phyloP scores from a whole-genome alignment of 2,888 invertebrate genomes.

The Urechis unicinctus region DNA sequence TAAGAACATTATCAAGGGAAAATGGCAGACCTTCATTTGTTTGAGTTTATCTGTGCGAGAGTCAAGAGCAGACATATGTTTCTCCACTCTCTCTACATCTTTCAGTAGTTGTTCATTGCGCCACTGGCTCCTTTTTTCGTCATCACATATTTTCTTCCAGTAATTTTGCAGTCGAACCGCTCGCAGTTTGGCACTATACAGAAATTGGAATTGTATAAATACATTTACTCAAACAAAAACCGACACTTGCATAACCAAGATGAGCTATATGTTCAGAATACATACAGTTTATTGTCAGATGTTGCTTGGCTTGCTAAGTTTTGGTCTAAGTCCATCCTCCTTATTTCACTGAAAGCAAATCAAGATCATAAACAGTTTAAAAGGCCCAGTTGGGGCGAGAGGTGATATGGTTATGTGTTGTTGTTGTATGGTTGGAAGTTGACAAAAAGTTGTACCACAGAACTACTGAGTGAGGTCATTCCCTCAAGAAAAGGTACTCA shows the following conservation, averaged over 20 bases:
- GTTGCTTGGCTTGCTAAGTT: not conserved
- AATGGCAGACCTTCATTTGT: constrained; percentile 31
- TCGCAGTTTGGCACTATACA: constrained; percentile 24
- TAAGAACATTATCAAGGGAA: too few relatives aligned
- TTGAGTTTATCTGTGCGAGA: constrained; percentile 36
- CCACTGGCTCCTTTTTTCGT: constrained; percentile 38
- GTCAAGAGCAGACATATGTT: constrained; percentile 30
- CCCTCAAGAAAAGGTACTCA: too few relatives aligned
- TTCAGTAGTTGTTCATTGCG: constrained; percentile 38
- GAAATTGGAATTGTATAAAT: not conserved
- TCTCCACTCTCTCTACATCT: constrained; percentile 40
- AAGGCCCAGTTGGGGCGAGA: too few relatives aligned
- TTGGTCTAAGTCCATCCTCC: not conserved
- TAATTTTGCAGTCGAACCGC: constrained; percentile 39
- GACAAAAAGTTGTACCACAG: too few relatives aligned
- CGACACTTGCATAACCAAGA: too few relatives aligned
- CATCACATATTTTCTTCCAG: constrained; percentile 46
- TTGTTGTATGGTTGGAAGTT: too few relatives aligned
- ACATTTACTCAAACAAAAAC: too few relatives aligned
- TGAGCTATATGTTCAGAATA: too few relatives aligned
- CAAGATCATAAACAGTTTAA: not conserved
- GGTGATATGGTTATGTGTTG: too few relatives aligned
- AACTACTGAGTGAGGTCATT: too few relatives aligned
- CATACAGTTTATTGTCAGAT: not conserved
- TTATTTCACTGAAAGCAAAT: not conserved